Evolutionary conservation across 2,113 vertebrate genomes (phyloP).

Genomic region (Ameiurus melas): DNA sequence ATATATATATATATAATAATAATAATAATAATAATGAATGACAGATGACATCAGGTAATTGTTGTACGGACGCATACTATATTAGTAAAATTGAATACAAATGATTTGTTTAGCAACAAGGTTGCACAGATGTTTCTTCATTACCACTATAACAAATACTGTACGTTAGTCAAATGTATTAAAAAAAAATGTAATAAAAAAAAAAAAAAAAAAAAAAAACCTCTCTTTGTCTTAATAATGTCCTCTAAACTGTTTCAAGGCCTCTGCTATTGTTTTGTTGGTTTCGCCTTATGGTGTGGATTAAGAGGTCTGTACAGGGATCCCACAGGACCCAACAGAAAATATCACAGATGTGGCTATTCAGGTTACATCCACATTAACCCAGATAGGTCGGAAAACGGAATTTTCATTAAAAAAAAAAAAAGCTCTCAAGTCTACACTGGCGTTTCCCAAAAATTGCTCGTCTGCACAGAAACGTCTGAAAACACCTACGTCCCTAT

Average conservation of each 20-base stretch:
- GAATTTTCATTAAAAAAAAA: no score
- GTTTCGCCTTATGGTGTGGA: background rate
- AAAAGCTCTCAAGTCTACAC: no score
- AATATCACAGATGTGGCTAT: background rate
- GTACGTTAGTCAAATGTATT: background rate
- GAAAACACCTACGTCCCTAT: no score
- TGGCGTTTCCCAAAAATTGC: no score
- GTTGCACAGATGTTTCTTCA: background rate
- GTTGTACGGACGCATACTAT: background rate
- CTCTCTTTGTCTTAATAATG: background rate
- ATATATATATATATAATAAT: background rate
- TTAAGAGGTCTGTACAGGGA: background rate
- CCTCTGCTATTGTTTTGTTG: background rate
- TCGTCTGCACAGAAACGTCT: no score
- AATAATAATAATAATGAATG: no score
- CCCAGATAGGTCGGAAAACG: no score
- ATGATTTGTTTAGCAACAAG: background rate
- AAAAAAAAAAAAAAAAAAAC: no score
- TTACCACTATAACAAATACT: background rate
- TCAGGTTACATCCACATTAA: no score
- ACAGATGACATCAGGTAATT: background rate
- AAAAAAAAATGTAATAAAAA: no score
- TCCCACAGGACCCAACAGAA: background rate
- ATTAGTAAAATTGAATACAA: background rate
- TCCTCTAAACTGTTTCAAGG: background rate